These are phyloP conservation scores for Nomada ruficornis DNA, from an alignment of 2,888 invertebrate genomes.

Conservation along the genomic window DNA sequence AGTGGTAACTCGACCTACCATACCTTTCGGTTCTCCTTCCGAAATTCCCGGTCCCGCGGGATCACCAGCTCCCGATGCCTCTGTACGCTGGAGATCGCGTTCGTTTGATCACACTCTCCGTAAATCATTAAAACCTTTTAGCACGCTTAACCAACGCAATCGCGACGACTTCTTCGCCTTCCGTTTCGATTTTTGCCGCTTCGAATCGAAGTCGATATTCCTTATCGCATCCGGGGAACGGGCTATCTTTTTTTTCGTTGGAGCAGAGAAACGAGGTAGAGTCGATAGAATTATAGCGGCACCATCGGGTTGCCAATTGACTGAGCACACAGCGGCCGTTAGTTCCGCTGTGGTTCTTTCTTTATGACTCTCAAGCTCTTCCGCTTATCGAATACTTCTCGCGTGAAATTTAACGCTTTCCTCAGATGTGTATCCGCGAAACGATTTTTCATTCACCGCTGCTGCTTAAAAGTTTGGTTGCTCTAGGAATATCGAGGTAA, in stretches of 20 bases:
- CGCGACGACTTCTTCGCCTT: conserved; percentile 7
- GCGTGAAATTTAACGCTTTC: conserved; percentile 28
- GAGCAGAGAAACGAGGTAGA: background rate
- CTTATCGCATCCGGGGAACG: background rate
- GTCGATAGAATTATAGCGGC: conserved; percentile 35
- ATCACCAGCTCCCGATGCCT: conserved; percentile 64
- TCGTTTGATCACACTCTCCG: conserved; percentile 72
- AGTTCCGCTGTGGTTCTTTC: conserved; percentile 56
- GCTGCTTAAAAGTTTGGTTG: too few species aligned
- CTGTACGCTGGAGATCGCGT: conserved; percentile 65
- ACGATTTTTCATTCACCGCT: too few species aligned
- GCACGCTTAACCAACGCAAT: conserved; percentile 52
- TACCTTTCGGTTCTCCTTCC: conserved; percentile 73
- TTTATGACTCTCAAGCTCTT: conserved; percentile 66
- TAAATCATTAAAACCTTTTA: conserved; percentile 74
- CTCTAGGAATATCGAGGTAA: too few species aligned
- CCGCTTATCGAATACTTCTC: conserved; percentile 44
- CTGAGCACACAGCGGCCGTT: conserved; percentile 62
- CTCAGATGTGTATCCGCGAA: background rate
- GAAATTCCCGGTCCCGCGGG: conserved; percentile 75
- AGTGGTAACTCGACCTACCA: conserved; percentile 67
- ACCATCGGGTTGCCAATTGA: conserved; percentile 45
- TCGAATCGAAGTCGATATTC: background rate
- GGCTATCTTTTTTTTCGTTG: background rate
- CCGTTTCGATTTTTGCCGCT: background rate